Percentiles rank a stretch among this genome's conserved stretches.
These are phyloP conservation scores for Otus sunia DNA, from an alignment of 2,113 vertebrate species.

Conservation along the genomic window DNA sequence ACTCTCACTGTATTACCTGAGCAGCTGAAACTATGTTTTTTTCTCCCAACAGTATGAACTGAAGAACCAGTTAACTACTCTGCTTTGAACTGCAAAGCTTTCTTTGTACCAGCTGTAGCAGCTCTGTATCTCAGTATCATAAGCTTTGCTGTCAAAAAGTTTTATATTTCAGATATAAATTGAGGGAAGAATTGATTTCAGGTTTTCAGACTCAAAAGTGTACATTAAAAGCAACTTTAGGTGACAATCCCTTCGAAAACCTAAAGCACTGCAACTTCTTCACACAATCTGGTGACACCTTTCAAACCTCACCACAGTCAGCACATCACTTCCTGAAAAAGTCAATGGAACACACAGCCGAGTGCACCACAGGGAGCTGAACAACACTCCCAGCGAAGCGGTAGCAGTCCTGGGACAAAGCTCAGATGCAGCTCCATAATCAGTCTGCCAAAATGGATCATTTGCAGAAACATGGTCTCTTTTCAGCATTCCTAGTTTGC, in stretches of 20 bases:
- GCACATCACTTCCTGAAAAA: background rate
- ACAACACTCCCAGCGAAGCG: background rate
- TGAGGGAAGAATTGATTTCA: background rate
- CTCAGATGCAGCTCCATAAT: background rate
- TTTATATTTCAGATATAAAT: background rate
- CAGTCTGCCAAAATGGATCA: background rate
- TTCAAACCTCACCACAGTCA: background rate
- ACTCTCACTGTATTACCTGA: background rate
- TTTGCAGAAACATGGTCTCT: background rate
- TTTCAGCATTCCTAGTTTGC: background rate
- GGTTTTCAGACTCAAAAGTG: background rate
- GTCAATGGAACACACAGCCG: fast-evolving
- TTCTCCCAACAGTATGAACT: background rate
- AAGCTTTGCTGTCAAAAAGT: background rate
- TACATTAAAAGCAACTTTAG: background rate
- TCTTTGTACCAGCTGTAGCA: background rate
- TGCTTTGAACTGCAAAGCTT: background rate
- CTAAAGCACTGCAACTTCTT: background rate
- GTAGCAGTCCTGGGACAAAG: background rate
- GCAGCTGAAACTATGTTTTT: background rate
- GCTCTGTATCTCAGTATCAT: background rate
- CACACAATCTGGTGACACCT: fast-evolving
- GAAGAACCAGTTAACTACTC: background rate
- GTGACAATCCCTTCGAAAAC: background rate
- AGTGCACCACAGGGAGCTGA: background rate